Conservation (phyloP, 1,140 invertebrate species). For the Hesperophylax magnus region DNA sequence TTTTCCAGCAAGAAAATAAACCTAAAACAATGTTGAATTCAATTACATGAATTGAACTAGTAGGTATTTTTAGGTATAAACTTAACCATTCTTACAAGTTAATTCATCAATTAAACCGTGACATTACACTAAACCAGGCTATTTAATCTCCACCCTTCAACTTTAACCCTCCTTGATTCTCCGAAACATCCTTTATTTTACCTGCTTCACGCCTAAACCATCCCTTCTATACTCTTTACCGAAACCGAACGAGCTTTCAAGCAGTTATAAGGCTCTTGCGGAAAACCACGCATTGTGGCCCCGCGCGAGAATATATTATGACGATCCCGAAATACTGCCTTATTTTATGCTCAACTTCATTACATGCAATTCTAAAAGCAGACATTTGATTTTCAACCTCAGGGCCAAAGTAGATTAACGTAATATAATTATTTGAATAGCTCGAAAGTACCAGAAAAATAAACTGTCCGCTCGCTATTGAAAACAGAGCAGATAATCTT, state of each 20-base stretch:
- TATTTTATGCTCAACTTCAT: slow-evolving; percentile 5
- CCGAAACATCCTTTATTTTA: background rate
- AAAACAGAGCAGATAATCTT: no score
- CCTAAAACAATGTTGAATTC: no score
- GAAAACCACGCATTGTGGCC: background rate
- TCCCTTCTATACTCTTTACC: no score
- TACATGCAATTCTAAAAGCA: background rate
- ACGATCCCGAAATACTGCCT: background rate
- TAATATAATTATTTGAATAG: no score
- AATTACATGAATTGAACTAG: no score
- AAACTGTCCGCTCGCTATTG: no score
- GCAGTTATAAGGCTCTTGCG: background rate
- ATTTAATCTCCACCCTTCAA: no score
- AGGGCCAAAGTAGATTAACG: background rate
- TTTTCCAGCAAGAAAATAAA: no score
- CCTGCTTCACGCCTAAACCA: background rate
- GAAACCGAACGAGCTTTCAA: no score
- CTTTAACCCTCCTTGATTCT: slow-evolving; percentile 17
- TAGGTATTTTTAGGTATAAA: no score
- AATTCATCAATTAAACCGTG: slow-evolving; percentile 5
- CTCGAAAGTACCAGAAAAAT: no score
- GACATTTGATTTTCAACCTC: slow-evolving; percentile 10
- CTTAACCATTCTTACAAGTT: background rate
- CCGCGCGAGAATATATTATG: background rate
- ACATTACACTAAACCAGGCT: no score